These are phyloP conservation scores for Oxyscelio sp. DNA, from an alignment of 2,888 invertebrate species.

Conservation along the genomic window DNA sequence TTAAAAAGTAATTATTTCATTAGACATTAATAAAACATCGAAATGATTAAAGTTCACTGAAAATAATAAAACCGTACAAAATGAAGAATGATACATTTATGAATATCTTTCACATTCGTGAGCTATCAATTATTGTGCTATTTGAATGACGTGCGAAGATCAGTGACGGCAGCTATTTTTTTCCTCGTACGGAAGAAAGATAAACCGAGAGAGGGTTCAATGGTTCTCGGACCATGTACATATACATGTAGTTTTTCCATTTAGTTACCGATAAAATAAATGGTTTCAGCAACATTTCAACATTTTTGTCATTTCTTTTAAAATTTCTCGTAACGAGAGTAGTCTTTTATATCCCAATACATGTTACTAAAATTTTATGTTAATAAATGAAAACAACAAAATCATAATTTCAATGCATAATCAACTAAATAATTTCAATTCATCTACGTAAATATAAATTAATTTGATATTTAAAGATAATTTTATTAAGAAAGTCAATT, in stretches of 20 bases:
- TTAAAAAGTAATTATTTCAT: no score
- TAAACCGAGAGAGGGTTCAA: constrained; percentile 60
- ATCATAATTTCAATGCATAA: no score
- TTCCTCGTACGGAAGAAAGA: constrained; percentile 58
- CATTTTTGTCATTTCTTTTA: constrained; percentile 24
- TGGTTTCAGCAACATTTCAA: constrained; percentile 25
- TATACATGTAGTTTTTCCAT: constrained; percentile 52
- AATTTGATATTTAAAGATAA: no score
- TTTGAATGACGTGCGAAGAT: constrained; percentile 70
- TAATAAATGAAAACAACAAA: no score
- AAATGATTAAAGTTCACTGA: neutral
- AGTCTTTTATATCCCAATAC: no score
- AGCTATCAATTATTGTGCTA: constrained; percentile 59
- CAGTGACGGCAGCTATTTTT: constrained; percentile 66
- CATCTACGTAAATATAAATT: no score
- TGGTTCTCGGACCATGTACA: constrained; percentile 53
- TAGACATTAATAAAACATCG: neutral
- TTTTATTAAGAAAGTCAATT: no score
- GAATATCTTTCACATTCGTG: constrained; percentile 51
- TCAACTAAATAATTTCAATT: no score
- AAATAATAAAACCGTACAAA: constrained; percentile 54
- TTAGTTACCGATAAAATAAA: constrained; percentile 59
- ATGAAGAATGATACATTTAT: constrained; percentile 62
- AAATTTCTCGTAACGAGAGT: neutral
- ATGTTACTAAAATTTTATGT: no score